phyloP scores from a whole-genome alignment of 1,140 invertebrate genomes.

The Pantala flavescens region DNA sequence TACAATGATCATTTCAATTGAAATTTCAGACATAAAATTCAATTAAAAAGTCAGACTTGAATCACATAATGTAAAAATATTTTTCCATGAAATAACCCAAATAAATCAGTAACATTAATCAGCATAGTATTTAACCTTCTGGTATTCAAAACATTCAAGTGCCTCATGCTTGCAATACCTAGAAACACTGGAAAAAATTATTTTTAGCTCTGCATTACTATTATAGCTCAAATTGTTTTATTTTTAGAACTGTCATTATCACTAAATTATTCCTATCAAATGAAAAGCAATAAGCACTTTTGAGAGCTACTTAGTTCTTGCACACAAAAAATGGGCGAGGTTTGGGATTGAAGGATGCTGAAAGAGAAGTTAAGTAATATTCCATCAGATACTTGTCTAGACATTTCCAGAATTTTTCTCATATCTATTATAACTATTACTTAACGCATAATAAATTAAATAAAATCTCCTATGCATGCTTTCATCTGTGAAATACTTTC shows the following conservation, averaged over 20 bases:
- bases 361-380: conserved; percentile 38
- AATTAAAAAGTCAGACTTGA: too few species aligned
- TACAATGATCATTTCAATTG: too few species aligned
- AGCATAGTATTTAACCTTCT: too few species aligned
- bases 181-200: not conserved
- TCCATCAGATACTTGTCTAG: conserved; percentile 18
- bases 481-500: too few species aligned
- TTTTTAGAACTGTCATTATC: not conserved
- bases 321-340: conserved; percentile 48
- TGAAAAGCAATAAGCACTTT: conserved; percentile 26
- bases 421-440: too few species aligned
- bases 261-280: not conserved
- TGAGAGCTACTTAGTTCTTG: conserved; percentile 42
- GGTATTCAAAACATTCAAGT: not conserved
- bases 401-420: too few species aligned
- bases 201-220: not conserved
- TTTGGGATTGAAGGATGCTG: conserved; percentile 54
- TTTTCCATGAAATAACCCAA: too few species aligned
- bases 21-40: too few species aligned
- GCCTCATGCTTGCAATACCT: not conserved
- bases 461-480: too few species aligned
- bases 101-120: too few species aligned
- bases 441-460: too few species aligned
- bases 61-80: too few species aligned
- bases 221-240: not conserved